Evolutionary conservation across 2,888 invertebrate species (phyloP).

Genomic region (Ctenicera cuprea): DNA sequence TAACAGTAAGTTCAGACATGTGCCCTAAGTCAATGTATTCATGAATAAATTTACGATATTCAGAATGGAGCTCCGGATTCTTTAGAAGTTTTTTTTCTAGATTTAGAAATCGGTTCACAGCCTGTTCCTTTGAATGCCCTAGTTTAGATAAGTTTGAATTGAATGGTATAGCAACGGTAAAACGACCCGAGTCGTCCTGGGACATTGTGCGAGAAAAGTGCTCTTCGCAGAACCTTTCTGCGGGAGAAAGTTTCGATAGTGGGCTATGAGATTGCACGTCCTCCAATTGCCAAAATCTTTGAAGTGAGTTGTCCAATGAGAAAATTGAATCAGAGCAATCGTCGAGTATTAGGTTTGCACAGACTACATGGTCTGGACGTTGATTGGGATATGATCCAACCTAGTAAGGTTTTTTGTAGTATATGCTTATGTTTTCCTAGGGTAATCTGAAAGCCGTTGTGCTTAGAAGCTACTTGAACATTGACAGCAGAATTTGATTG

Average conservation of each 20-base stretch:
- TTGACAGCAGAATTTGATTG: conserved; percentile 5
- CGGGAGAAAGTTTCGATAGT: conserved; percentile 1
- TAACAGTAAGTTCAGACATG: conserved; percentile 21
- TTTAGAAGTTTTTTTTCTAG: conserved; percentile 20
- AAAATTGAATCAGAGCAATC: neutral
- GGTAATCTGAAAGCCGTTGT: conserved; percentile 31
- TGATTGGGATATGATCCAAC: neutral
- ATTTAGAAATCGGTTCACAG: neutral
- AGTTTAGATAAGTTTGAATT: conserved; percentile 10
- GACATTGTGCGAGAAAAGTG: conserved; percentile 26
- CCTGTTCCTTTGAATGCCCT: conserved; percentile 27
- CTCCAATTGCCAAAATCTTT: conserved; percentile 38
- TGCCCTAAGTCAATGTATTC: conserved; percentile 36
- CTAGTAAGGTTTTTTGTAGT: conserved; percentile 34
- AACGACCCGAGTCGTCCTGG: conserved; percentile 12
- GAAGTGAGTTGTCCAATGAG: neutral
- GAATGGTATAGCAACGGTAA: conserved; percentile 34
- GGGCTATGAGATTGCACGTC: neutral
- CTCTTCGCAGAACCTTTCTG: conserved; percentile 39
- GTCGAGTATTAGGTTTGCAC: neutral
- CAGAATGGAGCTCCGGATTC: conserved; percentile 4
- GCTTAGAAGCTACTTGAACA: conserved; percentile 10
- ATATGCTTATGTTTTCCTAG: conserved; percentile 12
- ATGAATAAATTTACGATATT: conserved; percentile 30
- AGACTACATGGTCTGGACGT: neutral